Conservation (phyloP, 2,797 vertebrate genomes). For the Diplodus sargus region DNA sequence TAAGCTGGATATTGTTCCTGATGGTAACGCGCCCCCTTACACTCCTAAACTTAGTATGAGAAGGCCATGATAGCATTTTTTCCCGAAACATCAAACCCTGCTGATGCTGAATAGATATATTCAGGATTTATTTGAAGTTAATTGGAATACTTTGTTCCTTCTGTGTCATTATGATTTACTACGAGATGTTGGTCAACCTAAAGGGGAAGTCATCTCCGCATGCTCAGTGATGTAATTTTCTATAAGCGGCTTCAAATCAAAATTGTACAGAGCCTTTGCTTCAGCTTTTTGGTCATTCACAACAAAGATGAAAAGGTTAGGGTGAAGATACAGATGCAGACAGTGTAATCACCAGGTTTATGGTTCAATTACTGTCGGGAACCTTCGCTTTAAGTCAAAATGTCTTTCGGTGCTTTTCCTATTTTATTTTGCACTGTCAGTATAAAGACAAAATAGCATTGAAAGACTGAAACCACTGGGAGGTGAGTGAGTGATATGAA, state of each 20-base stretch:
- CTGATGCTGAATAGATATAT: background rate
- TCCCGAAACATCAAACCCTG: too few relatives aligned
- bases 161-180: background rate
- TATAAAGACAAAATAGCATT: background rate
- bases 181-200: background rate
- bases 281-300: background rate
- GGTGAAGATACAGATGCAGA: background rate
- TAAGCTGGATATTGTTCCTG: too few relatives aligned
- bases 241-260: background rate
- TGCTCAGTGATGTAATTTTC: background rate
- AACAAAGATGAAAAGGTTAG: background rate
- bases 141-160: background rate
- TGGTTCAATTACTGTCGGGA: background rate
- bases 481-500: background rate
- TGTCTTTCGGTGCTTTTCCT: background rate
- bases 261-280: background rate
- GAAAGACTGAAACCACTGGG: background rate
- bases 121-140: background rate
- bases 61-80: too few relatives aligned
- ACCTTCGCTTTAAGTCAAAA: background rate
- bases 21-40: too few relatives aligned
- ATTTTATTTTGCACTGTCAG: background rate
- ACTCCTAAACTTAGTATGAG: too few relatives aligned
- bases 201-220: background rate
- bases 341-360: background rate